Evolutionary conservation across 2,797 vertebrate species (phyloP).

Genomic region (Rhincodon typus): DNA sequence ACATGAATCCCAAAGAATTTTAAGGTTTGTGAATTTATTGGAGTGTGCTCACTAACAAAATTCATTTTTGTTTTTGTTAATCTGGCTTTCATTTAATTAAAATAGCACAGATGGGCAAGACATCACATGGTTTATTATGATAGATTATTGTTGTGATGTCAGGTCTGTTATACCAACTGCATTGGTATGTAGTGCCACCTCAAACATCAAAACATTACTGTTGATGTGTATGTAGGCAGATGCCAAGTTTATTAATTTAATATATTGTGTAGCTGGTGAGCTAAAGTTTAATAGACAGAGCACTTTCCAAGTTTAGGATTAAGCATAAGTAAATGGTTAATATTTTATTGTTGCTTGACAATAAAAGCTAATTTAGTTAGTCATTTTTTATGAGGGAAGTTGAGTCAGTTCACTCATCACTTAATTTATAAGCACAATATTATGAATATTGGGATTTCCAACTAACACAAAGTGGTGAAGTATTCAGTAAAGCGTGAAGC

Average conservation of each 20-base stretch:
- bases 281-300: too few relatives aligned
- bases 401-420: neutral
- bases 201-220: too few relatives aligned
- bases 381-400: neutral
- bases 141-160: neutral
- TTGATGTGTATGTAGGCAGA: neutral
- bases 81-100: neutral
- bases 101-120: neutral
- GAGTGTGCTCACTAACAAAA: too few relatives aligned
- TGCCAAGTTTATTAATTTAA: neutral
- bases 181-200: too few relatives aligned
- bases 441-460: too few relatives aligned
- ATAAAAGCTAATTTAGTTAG: neutral
- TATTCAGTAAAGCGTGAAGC: too few relatives aligned
- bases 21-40: neutral
- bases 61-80: neutral
- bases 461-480: too few relatives aligned
- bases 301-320: neutral
- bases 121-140: neutral
- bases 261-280: neutral
- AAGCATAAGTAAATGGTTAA: neutral
- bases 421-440: too few relatives aligned
- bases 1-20: neutral
- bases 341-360: neutral
- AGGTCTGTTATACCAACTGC: neutral